phyloP scores from a whole-genome alignment of 2,797 vertebrate genomes.

The Odontamblyopus lacepedii region DNA sequence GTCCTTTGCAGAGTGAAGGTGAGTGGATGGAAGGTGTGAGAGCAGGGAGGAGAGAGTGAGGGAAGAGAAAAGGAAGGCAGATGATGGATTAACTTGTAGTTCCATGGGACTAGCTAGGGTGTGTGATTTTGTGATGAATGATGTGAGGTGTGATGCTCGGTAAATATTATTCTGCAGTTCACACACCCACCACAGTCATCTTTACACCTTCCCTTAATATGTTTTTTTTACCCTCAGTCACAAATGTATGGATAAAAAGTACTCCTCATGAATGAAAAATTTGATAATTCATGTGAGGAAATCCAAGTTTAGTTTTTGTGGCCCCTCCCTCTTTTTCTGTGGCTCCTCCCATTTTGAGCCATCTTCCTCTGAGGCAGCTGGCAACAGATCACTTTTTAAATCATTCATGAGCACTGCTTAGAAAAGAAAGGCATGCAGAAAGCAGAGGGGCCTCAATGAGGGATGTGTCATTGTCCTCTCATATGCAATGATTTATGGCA shows the following conservation, averaged over 20 bases:
- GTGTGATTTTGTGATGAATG: slow-evolving; percentile 75
- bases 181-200: slow-evolving; percentile 37
- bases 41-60: slow-evolving; percentile 58
- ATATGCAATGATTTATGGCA: slow-evolving; percentile 77
- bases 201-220: slow-evolving; percentile 6
- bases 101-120: slow-evolving; percentile 71
- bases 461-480: slow-evolving; percentile 68
- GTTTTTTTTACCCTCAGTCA: slow-evolving; percentile 14
- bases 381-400: slow-evolving; percentile 76
- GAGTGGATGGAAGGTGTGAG: slow-evolving; percentile 70
- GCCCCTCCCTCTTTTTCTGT: neutral
- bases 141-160: slow-evolving; percentile 64
- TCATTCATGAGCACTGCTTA: slow-evolving; percentile 75
- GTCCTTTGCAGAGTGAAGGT: slow-evolving; percentile 73
- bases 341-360: slow-evolving; percentile 40
- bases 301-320: slow-evolving; percentile 10
- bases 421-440: slow-evolving; percentile 71
- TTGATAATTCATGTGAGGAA: slow-evolving; percentile 31
- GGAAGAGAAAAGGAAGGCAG: slow-evolving; percentile 63
- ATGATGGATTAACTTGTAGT: slow-evolving; percentile 79
- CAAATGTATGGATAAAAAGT: slow-evolving; percentile 34
- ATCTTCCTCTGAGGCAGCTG: slow-evolving; percentile 49
- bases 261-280: slow-evolving; percentile 58
- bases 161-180: slow-evolving; percentile 72
- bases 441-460: slow-evolving; percentile 61